Conservation (phyloP, 1,140 invertebrate species). For the Drosophila sp. region DNA sequence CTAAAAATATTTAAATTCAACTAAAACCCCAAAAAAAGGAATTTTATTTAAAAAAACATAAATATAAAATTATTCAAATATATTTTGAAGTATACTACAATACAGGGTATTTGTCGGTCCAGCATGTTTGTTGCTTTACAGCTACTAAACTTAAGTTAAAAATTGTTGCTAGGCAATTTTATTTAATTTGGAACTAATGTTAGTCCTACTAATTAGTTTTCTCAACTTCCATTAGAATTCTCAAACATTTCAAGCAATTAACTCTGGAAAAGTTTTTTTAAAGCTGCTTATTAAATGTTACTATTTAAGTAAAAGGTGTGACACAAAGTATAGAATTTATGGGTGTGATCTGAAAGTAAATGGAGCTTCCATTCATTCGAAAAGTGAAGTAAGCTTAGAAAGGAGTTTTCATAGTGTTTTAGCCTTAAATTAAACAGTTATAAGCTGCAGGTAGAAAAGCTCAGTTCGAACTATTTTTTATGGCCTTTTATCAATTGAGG, state of each 20-base stretch:
- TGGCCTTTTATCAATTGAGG: constrained; percentile 30
- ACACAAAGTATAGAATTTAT: neutral
- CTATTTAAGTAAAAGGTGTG: neutral
- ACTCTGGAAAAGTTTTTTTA: neutral
- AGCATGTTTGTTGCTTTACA: too few species aligned
- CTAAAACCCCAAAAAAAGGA: too few species aligned
- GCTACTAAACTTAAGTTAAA: too few species aligned
- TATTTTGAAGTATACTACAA: too few species aligned
- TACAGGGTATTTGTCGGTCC: too few species aligned
- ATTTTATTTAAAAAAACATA: too few species aligned
- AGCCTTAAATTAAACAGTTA: neutral
- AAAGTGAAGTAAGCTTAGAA: constrained; percentile 16
- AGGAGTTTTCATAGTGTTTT: constrained; percentile 19
- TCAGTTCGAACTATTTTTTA: constrained; percentile 1
- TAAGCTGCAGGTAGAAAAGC: constrained; percentile 2
- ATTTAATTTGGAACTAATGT: neutral
- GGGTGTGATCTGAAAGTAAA: neutral
- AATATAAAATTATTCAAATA: too few species aligned
- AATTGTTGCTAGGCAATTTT: too few species aligned
- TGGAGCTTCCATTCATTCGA: neutral
- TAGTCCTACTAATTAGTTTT: neutral
- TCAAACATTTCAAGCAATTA: neutral
- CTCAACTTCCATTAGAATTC: constrained; percentile 15
- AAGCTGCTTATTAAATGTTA: neutral
- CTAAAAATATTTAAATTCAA: too few species aligned